Percentiles rank a stretch among this genome's conserved stretches.
Conservation (phyloP, 1,140 invertebrate species). For the Dendroctonus valens region DNA sequence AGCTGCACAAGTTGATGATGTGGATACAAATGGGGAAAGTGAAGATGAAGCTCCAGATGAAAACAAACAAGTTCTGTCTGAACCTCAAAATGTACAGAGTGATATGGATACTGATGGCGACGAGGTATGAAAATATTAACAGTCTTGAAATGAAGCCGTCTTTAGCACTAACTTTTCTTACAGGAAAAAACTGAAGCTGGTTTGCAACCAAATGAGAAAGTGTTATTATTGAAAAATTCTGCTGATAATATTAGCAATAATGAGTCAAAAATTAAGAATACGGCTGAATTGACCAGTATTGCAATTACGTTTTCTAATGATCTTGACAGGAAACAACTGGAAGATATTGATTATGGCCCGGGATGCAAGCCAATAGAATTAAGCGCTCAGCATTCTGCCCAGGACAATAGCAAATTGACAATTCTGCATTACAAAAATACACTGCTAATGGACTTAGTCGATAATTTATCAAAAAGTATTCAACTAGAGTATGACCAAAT, state of each 20-base stretch:
- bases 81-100: not conserved
- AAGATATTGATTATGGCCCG: not conserved
- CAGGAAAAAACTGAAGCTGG: not conserved
- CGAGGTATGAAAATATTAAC: not conserved
- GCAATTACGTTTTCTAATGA: not conserved
- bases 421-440: conserved; percentile 13
- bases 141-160: not conserved
- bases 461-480: conserved; percentile 4
- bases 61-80: not conserved
- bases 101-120: not conserved
- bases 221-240: too few relatives aligned
- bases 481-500: conserved; percentile 8
- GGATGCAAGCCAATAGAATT: not conserved
- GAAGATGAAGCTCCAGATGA: not conserved
- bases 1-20: not conserved
- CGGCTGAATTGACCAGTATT: not conserved
- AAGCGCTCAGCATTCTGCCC: not conserved
- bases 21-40: not conserved
- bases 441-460: conserved; percentile 7
- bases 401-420: conserved; percentile 1
- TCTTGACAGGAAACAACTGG: not conserved
- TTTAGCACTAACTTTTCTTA: too few relatives aligned
- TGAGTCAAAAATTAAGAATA: not conserved
- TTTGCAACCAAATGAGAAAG: not conserved
- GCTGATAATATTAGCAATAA: too few relatives aligned